A percentile compares a stretch with the other conserved stretches of the same genome.
phyloP scores from a whole-genome alignment of 2,797 vertebrate species.

The Chaunax sp. region DNA sequence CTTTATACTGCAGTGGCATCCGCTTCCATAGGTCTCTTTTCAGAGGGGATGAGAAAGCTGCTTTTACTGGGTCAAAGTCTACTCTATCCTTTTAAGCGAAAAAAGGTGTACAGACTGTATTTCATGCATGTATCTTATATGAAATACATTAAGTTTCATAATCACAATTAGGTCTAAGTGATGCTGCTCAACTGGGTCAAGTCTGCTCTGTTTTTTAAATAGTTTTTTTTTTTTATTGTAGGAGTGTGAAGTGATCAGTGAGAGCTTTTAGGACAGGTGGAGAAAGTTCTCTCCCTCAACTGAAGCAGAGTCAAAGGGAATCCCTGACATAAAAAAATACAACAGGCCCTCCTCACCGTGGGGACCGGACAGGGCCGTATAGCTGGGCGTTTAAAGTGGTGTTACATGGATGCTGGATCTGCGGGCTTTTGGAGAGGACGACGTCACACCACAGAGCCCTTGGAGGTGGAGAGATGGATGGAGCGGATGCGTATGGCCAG shows the following conservation, averaged over 20 bases:
- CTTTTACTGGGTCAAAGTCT: slow-evolving; percentile 45
- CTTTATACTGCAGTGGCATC: slow-evolving; percentile 40
- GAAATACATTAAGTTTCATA: slow-evolving; percentile 55
- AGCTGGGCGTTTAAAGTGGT: slow-evolving; percentile 22
- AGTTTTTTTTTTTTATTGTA: slow-evolving; percentile 7
- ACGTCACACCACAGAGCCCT: slow-evolving; percentile 95
- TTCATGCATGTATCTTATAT: slow-evolving; percentile 65
- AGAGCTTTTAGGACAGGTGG: slow-evolving; percentile 25
- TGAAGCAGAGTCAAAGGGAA: slow-evolving; percentile 65
- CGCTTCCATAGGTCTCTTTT: slow-evolving; percentile 34
- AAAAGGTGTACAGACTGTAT: slow-evolving; percentile 51
- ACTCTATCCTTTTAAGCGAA: slow-evolving; percentile 48
- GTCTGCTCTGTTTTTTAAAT: slow-evolving; percentile 14
- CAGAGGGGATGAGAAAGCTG: slow-evolving; percentile 53
- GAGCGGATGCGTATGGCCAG: slow-evolving; percentile 96
- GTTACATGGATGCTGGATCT: slow-evolving; percentile 61
- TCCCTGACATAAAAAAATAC: slow-evolving; percentile 55
- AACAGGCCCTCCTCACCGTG: slow-evolving; percentile 36
- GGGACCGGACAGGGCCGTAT: slow-evolving; percentile 4
- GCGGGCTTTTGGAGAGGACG: background rate
- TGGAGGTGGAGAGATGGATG: slow-evolving; percentile 97
- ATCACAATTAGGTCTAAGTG: slow-evolving; percentile 39
- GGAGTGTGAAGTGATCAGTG: slow-evolving; percentile 37
- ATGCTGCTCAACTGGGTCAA: slow-evolving; percentile 27
- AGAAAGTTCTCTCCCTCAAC: slow-evolving; percentile 28